phyloP scores from a whole-genome alignment of 2,113 vertebrate species.

The Cololabis saira region DNA sequence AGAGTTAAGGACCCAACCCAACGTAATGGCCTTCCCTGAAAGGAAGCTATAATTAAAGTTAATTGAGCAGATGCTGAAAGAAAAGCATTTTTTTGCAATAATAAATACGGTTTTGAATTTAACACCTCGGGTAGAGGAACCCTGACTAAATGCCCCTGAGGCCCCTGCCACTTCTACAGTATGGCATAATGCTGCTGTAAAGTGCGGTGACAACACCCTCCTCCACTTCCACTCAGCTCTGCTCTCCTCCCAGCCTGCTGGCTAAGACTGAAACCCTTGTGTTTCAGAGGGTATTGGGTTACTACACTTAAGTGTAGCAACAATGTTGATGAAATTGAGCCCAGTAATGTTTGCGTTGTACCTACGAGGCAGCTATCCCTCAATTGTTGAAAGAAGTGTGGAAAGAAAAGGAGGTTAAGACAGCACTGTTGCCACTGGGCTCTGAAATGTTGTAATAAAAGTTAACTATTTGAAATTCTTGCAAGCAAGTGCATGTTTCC shows the following conservation, averaged over 20 bases:
- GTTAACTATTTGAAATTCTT: conserved; percentile 30
- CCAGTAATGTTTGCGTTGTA: conserved; percentile 81
- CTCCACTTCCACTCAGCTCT: conserved; percentile 48
- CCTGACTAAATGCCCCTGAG: conserved; percentile 76
- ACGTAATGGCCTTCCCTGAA: conserved; percentile 71
- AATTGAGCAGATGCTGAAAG: conserved; percentile 83
- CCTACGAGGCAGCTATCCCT: conserved; percentile 68
- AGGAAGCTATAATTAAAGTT: conserved; percentile 81
- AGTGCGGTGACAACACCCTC: conserved; percentile 67
- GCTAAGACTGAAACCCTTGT: conserved; percentile 77
- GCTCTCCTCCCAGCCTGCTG: conserved; percentile 68
- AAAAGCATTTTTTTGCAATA: conserved; percentile 75
- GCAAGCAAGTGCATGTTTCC: conserved; percentile 25
- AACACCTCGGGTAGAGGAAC: conserved; percentile 80
- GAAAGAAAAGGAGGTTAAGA: conserved; percentile 25
- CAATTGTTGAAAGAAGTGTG: conserved; percentile 47
- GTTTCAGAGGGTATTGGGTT: conserved; percentile 76
- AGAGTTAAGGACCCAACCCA: conserved; percentile 59
- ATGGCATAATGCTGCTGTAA: conserved; percentile 67
- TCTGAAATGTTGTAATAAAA: conserved; percentile 20
- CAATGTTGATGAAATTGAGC: conserved; percentile 81
- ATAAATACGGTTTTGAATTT: conserved; percentile 84
- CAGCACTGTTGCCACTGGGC: conserved; percentile 4
- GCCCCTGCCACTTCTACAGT: conserved; percentile 73
- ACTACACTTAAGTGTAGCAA: conserved; percentile 82